A percentile compares a stretch with the other conserved stretches of the same genome.
These are phyloP conservation scores for Grallaria varia DNA, from an alignment of 2,113 vertebrate genomes.

Conservation along the genomic window DNA sequence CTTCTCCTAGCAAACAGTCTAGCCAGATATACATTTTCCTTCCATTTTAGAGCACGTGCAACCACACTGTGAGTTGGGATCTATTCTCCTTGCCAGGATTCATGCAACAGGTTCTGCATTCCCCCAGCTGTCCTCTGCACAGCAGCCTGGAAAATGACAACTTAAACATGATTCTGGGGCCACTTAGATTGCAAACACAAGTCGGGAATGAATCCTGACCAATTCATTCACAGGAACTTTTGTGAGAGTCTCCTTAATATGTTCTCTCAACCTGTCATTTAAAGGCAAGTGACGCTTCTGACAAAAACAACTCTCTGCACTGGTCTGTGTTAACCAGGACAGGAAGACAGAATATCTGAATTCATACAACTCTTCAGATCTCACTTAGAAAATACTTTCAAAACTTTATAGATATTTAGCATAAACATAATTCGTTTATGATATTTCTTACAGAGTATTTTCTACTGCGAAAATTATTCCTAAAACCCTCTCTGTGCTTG, in stretches of 20 bases:
- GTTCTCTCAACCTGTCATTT: neutral
- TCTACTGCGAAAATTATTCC: neutral
- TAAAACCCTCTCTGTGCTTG: neutral
- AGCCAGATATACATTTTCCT: neutral
- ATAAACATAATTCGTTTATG: neutral
- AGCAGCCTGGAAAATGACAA: neutral
- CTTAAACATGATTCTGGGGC: neutral
- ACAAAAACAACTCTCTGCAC: neutral
- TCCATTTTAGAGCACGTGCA: neutral
- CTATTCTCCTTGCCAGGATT: neutral
- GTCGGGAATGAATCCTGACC: neutral
- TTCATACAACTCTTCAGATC: neutral
- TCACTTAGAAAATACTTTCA: neutral
- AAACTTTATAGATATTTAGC: neutral
- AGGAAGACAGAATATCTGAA: neutral
- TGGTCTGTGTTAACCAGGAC: neutral
- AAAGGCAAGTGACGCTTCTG: neutral
- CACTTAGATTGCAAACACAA: neutral
- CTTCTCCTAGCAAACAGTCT: neutral
- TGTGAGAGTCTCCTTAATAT: neutral
- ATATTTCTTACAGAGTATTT: neutral
- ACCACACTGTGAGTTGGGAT: neutral
- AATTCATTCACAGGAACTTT: neutral
- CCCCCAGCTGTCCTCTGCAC: neutral
- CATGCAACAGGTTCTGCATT: neutral